Evolutionary conservation across 2,888 invertebrate species (phyloP), one percentile per base, ranked within the genome.

Genomic region (Athalia circularis): DNA sequence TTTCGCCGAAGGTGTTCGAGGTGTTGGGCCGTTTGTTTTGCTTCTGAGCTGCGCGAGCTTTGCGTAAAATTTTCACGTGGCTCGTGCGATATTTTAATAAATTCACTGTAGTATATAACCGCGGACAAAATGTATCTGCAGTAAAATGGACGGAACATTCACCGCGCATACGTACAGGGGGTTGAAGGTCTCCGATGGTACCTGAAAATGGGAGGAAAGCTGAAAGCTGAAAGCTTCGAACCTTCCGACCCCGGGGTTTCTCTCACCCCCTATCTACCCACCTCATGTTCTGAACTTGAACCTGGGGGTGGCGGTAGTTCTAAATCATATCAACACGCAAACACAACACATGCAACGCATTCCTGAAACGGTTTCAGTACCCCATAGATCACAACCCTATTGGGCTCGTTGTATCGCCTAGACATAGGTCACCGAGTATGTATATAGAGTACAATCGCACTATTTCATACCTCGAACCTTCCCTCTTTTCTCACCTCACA

Each of bases 291-390:
- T 29, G 29, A 29, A 29, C 29, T 29, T 29, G 29, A 29, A 29
- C 29, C 29, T 29, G 29, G 29, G 29, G 29, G 29, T 29, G 29
- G 29, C 2, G 29, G 82, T 80, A 82, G 85, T 86, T 86, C 85
- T 88, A 87, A 87, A 87, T 87, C 87, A 88, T 86, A 88, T 86
- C 86, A 85, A 80, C 85, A 82, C 84, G 79, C 84, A 83, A 87
- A 84, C 72, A 59, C 54, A 72, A 72, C 85, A 86, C 84, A 84
- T 84, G 85, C 82, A 82, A 80, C 82, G 83, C 83, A 85, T 86
- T 85, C 86, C 85, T 80, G 81, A 83, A 85, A 84, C 85, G 83
- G 79, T 68, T 77, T 45, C 50, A 29, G 29, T 15, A 13, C 78
- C 50, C 78, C 72, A 52, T 72, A 72, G 45, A 64, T 62, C 62